Evolutionary conservation across 2,888 invertebrate species (phyloP), one percentile per base, ranked within the genome.

Genomic region (Tenthredo scrophulariae): DNA sequence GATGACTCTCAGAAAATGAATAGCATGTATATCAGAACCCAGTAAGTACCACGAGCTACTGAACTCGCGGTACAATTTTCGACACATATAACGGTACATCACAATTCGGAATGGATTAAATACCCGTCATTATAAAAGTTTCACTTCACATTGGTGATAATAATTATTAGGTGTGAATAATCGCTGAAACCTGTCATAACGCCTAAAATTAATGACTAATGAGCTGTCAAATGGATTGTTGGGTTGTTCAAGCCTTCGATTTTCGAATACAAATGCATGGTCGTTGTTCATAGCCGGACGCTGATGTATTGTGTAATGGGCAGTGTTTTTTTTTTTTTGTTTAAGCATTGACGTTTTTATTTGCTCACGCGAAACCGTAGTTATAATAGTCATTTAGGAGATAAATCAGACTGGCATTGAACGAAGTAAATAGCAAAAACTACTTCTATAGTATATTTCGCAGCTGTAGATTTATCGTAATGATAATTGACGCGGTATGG

Each of bases 391-490:
- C 15, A 72, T n/a, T 72, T 2, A 22, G n/a, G 72, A 37, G 72
- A 72, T 43, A 72, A 72, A 72, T 72, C 43, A 22, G 10, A 37
- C n/a, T 72, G 72, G 15, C 72, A 72, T 72, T 72, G 72, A 40
- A 43, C n/a, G 6, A 67, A 18, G 62, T 62, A 22, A 29, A 18
- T n/a, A n/a, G n/a, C 33, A n/a, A 70, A 26, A 65, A 65, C 29
- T 22, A 65, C 29, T 29, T 1, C 65, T 65, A 13, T 65, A 4
- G 65, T 0, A 29, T 26, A 62, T 26, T 62, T 62, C 26, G 62
- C 13, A 62, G 26, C 22, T 26, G 22, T 26, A 65, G 7, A n/a
- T 70, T 70, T 70, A 70, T 37, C 18, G 7, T 18, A 70, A 33
- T 70, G 70, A 70, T 37, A 70, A 70, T 29, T 29, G 37, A 70